Base-by-base conservation (phyloP, 2,113 vertebrate genomes). In the Stomatorhinus ivindoensis region DNA sequence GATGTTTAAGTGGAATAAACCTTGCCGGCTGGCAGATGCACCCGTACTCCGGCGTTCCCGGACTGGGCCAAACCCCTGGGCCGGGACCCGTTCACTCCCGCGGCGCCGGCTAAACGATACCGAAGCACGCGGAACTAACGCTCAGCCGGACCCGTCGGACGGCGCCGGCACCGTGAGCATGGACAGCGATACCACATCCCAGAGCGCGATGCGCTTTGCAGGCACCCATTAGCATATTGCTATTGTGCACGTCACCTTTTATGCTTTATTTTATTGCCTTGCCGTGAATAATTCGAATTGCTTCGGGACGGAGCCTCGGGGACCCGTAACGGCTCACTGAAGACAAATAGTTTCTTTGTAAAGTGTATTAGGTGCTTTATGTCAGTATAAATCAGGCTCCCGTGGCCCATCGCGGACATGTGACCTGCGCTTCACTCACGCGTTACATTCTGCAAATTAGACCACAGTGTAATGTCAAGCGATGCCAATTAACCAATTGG, bases 301-400 rank as follows among this genome's bases (percentile, higher is more conserved):
- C 39, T 82, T 51, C 42, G 21, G 76, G 50, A 61, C 58, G 27
- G 65, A 50, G 27, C 61, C 44, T 48, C 24, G 15, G 87, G 87
- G 87, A 88, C n/a, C 87, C 46, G 31, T 88, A 27, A 76, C 27
- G 46, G 87, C 61, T 47, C 58, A 65, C 44, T n/a, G n/a, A 88
- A 88, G 65, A 76, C 61, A 65, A 88, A 69, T 76, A 51, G 61
- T 48, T 88, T 88, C 65, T 69, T 86, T 86, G 46, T 48, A 47
- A 86, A 86, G 83, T 51, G 87, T 50, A 48, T 88, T 88, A 35
- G 87, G 46, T 88, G 46, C 42, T 88, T 76, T 50, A 88, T 65
- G 58, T 76, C 46, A 35, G 46, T 47, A 50, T 88, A 88, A 88
- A 88, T 80, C 46, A 80, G 46, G 27, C 42, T 46, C 65, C 10